Conservation (phyloP, 2,113 vertebrate genomes). For the Sturnira hondurensis region DNA sequence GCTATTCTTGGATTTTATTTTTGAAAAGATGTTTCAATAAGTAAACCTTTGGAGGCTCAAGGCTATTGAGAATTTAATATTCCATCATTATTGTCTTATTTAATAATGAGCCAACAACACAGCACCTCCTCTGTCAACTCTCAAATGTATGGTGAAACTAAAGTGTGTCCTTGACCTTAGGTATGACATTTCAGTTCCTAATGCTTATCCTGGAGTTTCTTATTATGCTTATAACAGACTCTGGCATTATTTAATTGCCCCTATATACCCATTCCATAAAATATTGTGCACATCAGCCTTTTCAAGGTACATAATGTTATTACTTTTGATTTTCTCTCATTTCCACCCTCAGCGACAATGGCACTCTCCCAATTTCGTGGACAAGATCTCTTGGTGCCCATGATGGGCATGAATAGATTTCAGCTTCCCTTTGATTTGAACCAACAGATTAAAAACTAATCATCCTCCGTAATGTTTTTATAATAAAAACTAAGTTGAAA, state of each 20-base stretch:
- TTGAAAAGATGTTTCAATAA: background rate
- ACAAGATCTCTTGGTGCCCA: slow-evolving; percentile 17
- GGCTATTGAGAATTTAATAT: slow-evolving; percentile 40
- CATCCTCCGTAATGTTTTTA: slow-evolving; percentile 79
- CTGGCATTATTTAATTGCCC: slow-evolving; percentile 67
- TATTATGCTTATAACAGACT: slow-evolving; percentile 57
- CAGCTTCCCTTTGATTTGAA: slow-evolving; percentile 67
- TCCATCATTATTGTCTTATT: slow-evolving; percentile 64
- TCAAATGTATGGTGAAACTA: slow-evolving; percentile 44
- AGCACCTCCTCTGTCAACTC: slow-evolving; percentile 47
- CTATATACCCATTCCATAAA: slow-evolving; percentile 55
- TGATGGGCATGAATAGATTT: slow-evolving; percentile 60
- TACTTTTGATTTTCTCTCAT: slow-evolving; percentile 59
- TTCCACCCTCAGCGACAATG: slow-evolving; percentile 26
- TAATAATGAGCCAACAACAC: slow-evolving; percentile 60
- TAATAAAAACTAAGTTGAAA: slow-evolving; percentile 79
- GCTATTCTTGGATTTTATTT: background rate
- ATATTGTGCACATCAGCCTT: slow-evolving; percentile 26
- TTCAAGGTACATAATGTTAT: slow-evolving; percentile 64
- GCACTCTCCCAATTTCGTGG: slow-evolving; percentile 44
- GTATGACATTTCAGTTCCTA: background rate
- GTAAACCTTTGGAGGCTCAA: background rate
- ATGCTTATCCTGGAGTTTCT: slow-evolving; percentile 43
- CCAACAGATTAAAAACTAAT: slow-evolving; percentile 82
- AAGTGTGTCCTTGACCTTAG: slow-evolving; percentile 61